These are phyloP conservation scores for Archocentrus centrarchus DNA, from an alignment of 2,113 vertebrate species.

Conservation along the genomic window DNA sequence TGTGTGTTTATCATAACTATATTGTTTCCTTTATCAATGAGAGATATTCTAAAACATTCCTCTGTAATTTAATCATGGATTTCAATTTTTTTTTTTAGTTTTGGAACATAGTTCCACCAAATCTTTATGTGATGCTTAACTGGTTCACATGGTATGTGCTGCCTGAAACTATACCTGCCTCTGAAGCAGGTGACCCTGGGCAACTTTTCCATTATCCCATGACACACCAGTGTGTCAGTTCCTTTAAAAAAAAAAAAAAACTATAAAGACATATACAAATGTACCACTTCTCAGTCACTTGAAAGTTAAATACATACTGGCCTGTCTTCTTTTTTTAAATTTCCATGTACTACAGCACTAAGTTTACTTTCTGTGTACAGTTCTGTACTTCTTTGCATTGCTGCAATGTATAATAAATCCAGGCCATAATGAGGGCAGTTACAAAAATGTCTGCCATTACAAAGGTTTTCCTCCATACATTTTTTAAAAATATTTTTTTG, in stretches of 20 bases:
- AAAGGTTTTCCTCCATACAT: no score
- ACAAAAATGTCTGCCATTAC: no score
- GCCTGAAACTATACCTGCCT: not conserved
- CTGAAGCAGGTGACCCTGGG: not conserved
- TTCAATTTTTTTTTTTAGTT: not conserved
- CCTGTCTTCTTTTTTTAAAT: no score
- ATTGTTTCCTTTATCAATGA: not conserved
- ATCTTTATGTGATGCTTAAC: not conserved
- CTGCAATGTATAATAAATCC: not conserved
- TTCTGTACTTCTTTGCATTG: not conserved
- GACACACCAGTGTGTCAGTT: fast-evolving
- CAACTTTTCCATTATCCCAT: not conserved
- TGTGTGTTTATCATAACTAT: not conserved
- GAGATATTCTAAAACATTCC: not conserved
- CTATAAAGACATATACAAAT: no score
- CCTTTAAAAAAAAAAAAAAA: not conserved
- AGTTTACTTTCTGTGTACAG: not conserved
- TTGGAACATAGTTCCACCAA: not conserved
- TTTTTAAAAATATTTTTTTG: no score
- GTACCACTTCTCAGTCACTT: not conserved
- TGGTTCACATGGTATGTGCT: not conserved
- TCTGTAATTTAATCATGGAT: not conserved
- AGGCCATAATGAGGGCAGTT: no score
- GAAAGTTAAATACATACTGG: not conserved
- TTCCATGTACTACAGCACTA: not conserved